Conservation (phyloP, 2,113 vertebrate species). For the Hiodon tergisus region DNA sequence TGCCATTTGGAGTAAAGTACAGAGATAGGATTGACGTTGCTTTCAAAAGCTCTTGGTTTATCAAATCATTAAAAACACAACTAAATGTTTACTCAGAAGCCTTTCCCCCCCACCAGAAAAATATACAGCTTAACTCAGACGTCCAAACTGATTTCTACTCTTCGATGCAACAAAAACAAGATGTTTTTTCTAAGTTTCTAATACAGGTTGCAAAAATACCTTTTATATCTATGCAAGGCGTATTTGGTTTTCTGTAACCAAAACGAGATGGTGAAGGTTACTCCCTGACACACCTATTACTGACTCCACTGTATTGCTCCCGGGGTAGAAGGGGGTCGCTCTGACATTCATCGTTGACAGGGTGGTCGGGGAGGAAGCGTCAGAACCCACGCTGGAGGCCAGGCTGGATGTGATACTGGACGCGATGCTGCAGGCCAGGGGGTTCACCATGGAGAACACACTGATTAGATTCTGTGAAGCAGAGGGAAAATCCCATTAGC, state of each 20-base stretch:
- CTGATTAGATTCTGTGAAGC: conserved; percentile 70
- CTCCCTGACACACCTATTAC: conserved; percentile 69
- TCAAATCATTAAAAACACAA: not conserved
- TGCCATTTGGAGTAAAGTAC: not conserved
- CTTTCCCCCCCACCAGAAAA: too few relatives aligned
- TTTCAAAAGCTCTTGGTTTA: not conserved
- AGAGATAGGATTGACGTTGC: not conserved
- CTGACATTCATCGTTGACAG: conserved; percentile 73
- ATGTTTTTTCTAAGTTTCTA: not conserved
- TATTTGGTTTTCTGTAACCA: too few relatives aligned
- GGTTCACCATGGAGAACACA: conserved; percentile 74
- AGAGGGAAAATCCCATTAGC: conserved; percentile 27
- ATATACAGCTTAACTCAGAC: too few relatives aligned
- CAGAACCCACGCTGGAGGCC: conserved; percentile 80
- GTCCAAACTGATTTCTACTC: too few relatives aligned
- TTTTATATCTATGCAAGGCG: not conserved
- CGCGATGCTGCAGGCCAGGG: conserved; percentile 74
- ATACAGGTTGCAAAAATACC: not conserved
- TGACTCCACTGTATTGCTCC: conserved; percentile 75
- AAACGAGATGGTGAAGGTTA: not conserved
- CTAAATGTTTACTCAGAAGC: too few relatives aligned
- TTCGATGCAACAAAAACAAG: not conserved
- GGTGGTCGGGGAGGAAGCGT: conserved; percentile 77
- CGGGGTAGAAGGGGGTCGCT: conserved; percentile 70
- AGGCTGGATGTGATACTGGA: conserved; percentile 83